Percentiles rank a stretch among this genome's conserved stretches.
phyloP scores from a whole-genome alignment of 2,797 vertebrate species.

The Chiloscyllium punctatum region DNA sequence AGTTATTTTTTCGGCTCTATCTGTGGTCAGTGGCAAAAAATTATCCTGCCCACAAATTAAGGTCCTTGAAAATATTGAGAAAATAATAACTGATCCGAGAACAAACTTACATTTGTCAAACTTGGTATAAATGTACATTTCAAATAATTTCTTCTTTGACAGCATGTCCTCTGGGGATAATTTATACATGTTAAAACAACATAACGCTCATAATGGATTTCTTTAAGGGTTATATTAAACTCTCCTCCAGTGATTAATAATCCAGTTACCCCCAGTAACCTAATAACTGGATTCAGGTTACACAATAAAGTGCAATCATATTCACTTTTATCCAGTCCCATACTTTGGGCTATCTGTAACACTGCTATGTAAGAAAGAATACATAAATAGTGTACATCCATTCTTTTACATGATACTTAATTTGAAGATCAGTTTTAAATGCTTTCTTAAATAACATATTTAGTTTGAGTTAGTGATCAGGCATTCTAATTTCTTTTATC shows the following conservation, averaged over 20 bases:
- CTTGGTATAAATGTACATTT: neutral
- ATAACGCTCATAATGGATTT: conserved; percentile 13
- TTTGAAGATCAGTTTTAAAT: neutral
- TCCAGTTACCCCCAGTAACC: neutral
- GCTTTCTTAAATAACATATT: neutral
- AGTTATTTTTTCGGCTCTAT: neutral
- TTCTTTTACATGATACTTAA: neutral
- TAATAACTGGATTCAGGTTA: neutral
- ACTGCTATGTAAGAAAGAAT: neutral
- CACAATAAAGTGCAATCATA: neutral
- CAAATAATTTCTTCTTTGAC: neutral
- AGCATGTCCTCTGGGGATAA: neutral
- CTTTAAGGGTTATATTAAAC: conserved; percentile 12
- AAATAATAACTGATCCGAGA: neutral
- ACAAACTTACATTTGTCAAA: conserved; percentile 14
- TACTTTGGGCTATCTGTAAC: neutral
- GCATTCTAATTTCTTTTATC: neutral
- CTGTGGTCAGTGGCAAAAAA: neutral
- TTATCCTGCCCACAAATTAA: neutral
- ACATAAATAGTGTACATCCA: neutral
- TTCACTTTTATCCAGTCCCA: neutral
- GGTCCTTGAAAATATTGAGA: neutral
- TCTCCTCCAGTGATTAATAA: neutral
- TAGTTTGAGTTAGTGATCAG: neutral
- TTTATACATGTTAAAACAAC: conserved; percentile 7